A percentile compares a stretch with the other conserved stretches of the same genome.
Conservation (phyloP, 2,888 invertebrate genomes). For the Agelastica alni region DNA sequence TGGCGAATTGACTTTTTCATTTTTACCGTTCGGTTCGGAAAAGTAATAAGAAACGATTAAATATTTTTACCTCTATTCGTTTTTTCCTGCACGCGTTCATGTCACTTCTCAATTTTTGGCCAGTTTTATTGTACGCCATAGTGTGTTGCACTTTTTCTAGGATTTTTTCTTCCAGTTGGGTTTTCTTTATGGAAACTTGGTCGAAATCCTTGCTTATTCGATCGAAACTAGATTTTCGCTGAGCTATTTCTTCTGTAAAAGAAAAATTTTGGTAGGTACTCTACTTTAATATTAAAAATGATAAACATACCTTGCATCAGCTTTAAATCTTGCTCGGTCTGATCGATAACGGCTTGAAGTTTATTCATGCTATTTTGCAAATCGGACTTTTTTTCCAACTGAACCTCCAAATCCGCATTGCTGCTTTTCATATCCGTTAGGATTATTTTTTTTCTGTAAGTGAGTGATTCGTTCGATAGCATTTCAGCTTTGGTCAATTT, state of each 20-base stretch:
- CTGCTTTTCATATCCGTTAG: conserved; percentile 61
- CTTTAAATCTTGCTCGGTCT: conserved; percentile 14
- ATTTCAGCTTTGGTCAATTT: conserved; percentile 69
- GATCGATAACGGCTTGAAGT: conserved; percentile 59
- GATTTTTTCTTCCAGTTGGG: conserved; percentile 64
- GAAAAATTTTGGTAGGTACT: too few species aligned
- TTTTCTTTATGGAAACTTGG: conserved; percentile 60
- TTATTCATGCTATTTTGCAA: conserved; percentile 63
- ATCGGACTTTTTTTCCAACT: conserved; percentile 57
- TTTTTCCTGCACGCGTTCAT: conserved; percentile 50
- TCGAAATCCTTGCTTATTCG: conserved; percentile 56
- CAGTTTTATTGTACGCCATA: conserved; percentile 33
- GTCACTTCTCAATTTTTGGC: conserved; percentile 29
- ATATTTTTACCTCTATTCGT: conserved; percentile 52
- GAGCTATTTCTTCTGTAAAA: background rate
- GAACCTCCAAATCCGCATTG: conserved; percentile 58
- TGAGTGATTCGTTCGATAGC: conserved; percentile 67
- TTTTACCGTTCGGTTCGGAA: too few species aligned
- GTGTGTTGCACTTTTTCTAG: conserved; percentile 33
- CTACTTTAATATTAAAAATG: too few species aligned
- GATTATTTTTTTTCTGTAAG: conserved; percentile 64
- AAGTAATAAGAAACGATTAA: too few species aligned
- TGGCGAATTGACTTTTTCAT: too few species aligned
- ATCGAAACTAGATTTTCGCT: conserved; percentile 25
- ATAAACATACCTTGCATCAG: background rate